phyloP scores from a whole-genome alignment of 2,113 vertebrate species.

The Vulpes lagopus region DNA sequence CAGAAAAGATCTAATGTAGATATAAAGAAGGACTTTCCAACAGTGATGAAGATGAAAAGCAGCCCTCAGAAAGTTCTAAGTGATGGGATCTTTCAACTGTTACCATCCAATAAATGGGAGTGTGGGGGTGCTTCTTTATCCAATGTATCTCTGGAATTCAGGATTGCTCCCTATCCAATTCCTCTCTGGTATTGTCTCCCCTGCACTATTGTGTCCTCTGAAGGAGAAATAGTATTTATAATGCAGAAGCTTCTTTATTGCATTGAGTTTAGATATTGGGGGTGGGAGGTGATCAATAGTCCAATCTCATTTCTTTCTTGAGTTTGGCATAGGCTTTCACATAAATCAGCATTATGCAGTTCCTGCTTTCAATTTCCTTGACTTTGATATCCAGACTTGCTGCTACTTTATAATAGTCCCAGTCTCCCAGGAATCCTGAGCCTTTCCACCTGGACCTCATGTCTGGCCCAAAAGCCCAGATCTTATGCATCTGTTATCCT shows the following conservation, averaged over 20 bases:
- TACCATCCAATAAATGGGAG: background rate
- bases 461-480: background rate
- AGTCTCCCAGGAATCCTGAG: background rate
- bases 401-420: background rate
- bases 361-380: background rate
- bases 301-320: slow-evolving; percentile 52
- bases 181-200: background rate
- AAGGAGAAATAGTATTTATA: slow-evolving; percentile 21
- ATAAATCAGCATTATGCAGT: slow-evolving; percentile 36
- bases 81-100: background rate
- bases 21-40: slow-evolving; percentile 16
- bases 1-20: slow-evolving; percentile 36
- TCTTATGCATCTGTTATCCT: background rate
- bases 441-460: background rate
- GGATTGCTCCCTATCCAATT: background rate
- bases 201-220: background rate
- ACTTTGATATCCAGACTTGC: background rate
- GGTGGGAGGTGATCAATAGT: slow-evolving; percentile 36
- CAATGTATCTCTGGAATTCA: slow-evolving; percentile 19
- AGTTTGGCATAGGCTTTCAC: slow-evolving; percentile 38
- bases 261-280: slow-evolving; percentile 25
- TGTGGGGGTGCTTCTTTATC: background rate
- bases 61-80: background rate
- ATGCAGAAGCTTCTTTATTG: slow-evolving; percentile 49
- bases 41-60: slow-evolving; percentile 45